Conservation (phyloP, 1,140 invertebrate species). For the Papilio glaucus region DNA sequence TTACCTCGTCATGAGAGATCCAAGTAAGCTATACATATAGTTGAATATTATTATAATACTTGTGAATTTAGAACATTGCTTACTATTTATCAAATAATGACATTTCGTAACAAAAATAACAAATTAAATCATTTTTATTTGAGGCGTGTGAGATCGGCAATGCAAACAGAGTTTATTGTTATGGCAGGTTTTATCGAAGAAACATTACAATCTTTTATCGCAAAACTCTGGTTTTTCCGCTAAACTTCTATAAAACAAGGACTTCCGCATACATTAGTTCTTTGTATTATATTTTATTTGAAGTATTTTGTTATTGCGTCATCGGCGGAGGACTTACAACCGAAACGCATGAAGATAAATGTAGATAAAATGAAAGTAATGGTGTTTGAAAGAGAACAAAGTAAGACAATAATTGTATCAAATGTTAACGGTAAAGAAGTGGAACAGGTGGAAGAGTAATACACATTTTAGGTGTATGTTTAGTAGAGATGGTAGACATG, state of each 20-base stretch:
- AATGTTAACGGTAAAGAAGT: too few relatives aligned
- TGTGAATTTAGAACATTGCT: too few relatives aligned
- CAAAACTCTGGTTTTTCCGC: constrained; percentile 29
- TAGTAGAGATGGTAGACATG: too few relatives aligned
- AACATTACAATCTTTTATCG: background rate
- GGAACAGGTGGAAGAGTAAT: too few relatives aligned
- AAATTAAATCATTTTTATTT: constrained; percentile 2
- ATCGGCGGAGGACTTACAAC: too few relatives aligned
- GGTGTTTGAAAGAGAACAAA: too few relatives aligned
- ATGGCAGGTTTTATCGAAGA: background rate
- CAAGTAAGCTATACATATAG: constrained; percentile 46
- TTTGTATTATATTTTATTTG: background rate
- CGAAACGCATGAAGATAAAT: too few relatives aligned
- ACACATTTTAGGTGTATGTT: too few relatives aligned
- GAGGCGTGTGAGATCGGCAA: background rate
- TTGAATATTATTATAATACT: too few relatives aligned
- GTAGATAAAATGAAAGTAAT: too few relatives aligned
- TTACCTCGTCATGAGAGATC: constrained; percentile 51
- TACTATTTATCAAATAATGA: background rate
- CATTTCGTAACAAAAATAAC: background rate
- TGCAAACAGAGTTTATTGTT: constrained; percentile 4
- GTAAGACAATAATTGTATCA: too few relatives aligned
- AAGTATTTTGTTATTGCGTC: background rate
- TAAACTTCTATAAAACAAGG: constrained; percentile 15
- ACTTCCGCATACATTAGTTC: constrained; percentile 15